phyloP scores from a whole-genome alignment of 2,113 vertebrate genomes.

The Peromyscus polionotus region DNA sequence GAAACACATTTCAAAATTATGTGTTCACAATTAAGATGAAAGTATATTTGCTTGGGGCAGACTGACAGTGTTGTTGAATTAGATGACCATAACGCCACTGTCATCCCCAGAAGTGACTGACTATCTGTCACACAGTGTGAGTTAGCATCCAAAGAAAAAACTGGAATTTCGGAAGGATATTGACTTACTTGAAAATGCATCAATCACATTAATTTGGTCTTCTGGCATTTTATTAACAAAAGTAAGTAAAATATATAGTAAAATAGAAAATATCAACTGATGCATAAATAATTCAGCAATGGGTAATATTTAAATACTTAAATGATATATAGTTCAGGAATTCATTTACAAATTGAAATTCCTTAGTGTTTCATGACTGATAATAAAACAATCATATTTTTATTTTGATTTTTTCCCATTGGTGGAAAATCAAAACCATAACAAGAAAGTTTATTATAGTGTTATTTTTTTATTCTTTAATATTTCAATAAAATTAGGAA shows the following conservation, averaged over 20 bases:
- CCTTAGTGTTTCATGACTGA: constrained; percentile 27
- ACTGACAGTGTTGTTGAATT: constrained; percentile 25
- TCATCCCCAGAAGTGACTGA: constrained; percentile 5
- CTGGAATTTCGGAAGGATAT: constrained; percentile 36
- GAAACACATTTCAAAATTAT: constrained; percentile 59
- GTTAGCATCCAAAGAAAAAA: not conserved
- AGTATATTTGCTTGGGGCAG: constrained; percentile 37
- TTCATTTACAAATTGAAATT: not conserved
- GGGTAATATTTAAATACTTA: constrained; percentile 61
- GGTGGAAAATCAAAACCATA: constrained; percentile 34
- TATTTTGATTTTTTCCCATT: constrained; percentile 36
- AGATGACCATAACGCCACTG: not conserved
- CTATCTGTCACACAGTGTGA: constrained; percentile 6
- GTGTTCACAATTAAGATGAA: constrained; percentile 48
- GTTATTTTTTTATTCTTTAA: constrained; percentile 46
- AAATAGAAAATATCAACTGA: constrained; percentile 28
- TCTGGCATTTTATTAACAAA: constrained; percentile 48
- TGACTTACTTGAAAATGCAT: constrained; percentile 55
- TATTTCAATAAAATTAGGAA: constrained; percentile 50
- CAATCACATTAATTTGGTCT: constrained; percentile 2
- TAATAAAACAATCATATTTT: constrained; percentile 59
- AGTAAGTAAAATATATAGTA: constrained; percentile 31
- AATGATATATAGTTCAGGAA: constrained; percentile 36
- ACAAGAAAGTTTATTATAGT: constrained; percentile 20
- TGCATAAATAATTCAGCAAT: constrained; percentile 34